phyloP scores from a whole-genome alignment of 2,888 invertebrate species.

The Lycia hirtaria region DNA sequence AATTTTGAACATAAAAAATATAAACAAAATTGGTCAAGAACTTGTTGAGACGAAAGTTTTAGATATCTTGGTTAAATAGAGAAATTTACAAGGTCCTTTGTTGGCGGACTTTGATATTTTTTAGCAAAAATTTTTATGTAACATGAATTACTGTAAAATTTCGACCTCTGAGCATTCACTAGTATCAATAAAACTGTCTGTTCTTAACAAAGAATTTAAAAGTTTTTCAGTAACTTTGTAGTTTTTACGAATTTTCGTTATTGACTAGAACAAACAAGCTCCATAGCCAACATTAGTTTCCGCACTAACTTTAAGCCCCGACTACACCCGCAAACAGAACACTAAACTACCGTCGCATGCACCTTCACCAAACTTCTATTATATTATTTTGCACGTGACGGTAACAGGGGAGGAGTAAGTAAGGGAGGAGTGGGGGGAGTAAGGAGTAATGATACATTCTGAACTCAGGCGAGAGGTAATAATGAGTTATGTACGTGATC shows the following conservation, averaged over 20 bases:
- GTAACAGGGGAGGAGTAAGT: constrained; percentile 33
- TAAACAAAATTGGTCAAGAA: too few species aligned
- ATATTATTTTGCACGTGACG: constrained; percentile 42
- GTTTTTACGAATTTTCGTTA: neutral
- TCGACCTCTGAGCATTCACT: too few species aligned
- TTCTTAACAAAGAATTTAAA: too few species aligned
- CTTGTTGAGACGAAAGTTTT: too few species aligned
- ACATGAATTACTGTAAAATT: too few species aligned
- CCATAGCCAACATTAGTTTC: constrained; percentile 21
- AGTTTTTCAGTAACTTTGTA: neutral
- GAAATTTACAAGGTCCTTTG: too few species aligned
- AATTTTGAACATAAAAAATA: too few species aligned
- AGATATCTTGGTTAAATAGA: too few species aligned
- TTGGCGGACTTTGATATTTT: too few species aligned
- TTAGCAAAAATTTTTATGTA: too few species aligned
- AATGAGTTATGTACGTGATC: constrained; percentile 87
- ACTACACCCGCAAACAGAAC: constrained; percentile 33
- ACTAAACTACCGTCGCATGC: constrained; percentile 43
- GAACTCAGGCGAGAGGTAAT: constrained; percentile 84
- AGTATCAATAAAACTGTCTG: too few species aligned
- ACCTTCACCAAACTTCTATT: constrained; percentile 59
- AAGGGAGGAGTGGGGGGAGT: constrained; percentile 31
- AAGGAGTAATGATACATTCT: constrained; percentile 80
- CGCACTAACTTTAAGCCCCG: constrained; percentile 29
- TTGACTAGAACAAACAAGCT: constrained; percentile 6